These are phyloP conservation scores for Sclerodermus sp. DNA, from an alignment of 2,888 invertebrate genomes.

Conservation along the genomic window DNA sequence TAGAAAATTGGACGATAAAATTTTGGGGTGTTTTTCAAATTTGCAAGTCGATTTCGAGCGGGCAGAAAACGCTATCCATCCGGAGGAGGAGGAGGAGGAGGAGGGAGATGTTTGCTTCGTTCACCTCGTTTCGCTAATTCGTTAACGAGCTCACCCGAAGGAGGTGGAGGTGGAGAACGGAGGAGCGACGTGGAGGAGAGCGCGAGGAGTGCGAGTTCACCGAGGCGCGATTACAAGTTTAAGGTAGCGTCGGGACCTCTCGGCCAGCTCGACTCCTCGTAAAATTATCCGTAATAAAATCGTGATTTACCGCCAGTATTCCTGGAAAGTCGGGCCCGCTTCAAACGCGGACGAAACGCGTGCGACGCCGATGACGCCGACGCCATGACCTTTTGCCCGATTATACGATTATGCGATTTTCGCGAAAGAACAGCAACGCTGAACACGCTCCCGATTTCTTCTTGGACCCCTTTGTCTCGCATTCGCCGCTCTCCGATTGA, in stretches of 20 bases:
- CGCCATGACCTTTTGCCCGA: too few relatives aligned
- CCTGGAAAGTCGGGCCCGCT: conserved; percentile 32
- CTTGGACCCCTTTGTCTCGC: too few relatives aligned
- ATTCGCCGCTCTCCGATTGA: too few relatives aligned
- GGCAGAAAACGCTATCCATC: neutral
- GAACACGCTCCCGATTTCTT: too few relatives aligned
- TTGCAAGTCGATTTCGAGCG: neutral
- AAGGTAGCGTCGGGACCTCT: conserved; percentile 15
- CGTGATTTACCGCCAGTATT: conserved; percentile 48
- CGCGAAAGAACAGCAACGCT: too few relatives aligned
- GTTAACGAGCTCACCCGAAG: conserved; percentile 15
- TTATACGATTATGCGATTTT: too few relatives aligned
- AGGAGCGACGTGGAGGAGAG: conserved; percentile 14
- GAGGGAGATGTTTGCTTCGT: conserved; percentile 5
- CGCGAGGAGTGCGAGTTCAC: neutral
- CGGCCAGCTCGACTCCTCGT: conserved; percentile 43
- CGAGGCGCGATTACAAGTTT: conserved; percentile 6
- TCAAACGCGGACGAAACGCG: conserved; percentile 1
- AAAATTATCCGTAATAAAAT: conserved; percentile 56
- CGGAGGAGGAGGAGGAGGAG: neutral
- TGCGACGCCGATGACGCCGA: too few relatives aligned
- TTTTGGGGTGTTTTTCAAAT: too few relatives aligned
- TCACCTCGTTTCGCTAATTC: conserved; percentile 25
- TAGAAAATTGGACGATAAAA: too few relatives aligned
- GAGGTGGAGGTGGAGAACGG: neutral